phyloP scores from a whole-genome alignment of 2,113 vertebrate species.

The Willisornis vidua region DNA sequence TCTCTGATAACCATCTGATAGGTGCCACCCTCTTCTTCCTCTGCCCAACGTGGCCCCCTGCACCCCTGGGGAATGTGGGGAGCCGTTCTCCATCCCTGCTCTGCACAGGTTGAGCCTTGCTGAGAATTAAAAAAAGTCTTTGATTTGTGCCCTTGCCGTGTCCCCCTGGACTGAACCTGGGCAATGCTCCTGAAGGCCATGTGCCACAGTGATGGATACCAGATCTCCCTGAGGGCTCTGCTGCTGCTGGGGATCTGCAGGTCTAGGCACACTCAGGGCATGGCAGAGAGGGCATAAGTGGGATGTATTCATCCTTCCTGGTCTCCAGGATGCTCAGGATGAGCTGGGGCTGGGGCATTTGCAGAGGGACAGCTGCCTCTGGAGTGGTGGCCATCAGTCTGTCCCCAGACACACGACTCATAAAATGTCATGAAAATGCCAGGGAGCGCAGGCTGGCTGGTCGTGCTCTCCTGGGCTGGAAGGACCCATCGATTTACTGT shows the following conservation, averaged over 20 bases:
- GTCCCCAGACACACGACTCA: rapidly evolving
- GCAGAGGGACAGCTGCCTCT: not conserved
- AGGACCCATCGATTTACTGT: not conserved
- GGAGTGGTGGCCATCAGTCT: not conserved
- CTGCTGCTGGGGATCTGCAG: rapidly evolving
- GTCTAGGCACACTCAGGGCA: not conserved
- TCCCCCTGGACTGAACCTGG: not conserved
- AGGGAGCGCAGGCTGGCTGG: not conserved
- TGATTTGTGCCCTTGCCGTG: not conserved
- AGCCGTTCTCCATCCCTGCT: not conserved
- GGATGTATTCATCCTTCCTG: not conserved
- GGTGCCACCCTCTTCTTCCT: not conserved
- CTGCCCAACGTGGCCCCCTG: rapidly evolving
- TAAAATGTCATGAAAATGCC: conserved; percentile 61
- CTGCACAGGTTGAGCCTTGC: not conserved
- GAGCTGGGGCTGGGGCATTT: not conserved
- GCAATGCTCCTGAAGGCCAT: not conserved
- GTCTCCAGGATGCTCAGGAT: not conserved
- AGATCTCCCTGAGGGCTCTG: not conserved
- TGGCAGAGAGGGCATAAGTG: rapidly evolving
- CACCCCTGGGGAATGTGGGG: not conserved
- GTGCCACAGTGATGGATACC: not conserved
- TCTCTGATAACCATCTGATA: not conserved
- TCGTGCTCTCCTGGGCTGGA: not conserved
- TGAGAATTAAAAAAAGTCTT: not conserved